Evolutionary conservation across 30 jellyfish, hydroid and myxozoan species (phyloP), one percentile per base, ranked within the genome.

Genomic region (Chrysaora quinquecirrha): DNA sequence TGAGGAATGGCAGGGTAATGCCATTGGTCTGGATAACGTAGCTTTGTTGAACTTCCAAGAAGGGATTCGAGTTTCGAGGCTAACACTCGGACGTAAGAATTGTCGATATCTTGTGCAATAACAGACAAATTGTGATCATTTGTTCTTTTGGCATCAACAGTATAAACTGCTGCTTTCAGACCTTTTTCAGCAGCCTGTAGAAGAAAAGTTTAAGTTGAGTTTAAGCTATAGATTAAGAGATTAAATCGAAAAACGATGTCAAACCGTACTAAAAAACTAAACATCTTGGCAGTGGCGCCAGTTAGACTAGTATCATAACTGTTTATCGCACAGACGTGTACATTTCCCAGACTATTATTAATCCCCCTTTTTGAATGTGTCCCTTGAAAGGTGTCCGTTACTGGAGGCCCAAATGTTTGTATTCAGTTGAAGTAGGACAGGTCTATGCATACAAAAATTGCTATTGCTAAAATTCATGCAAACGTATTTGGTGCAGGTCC

Each of bases 181-280:
- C 87, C 89, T 34, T 86, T 86, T 54, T 75, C 86, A 18, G 96
- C 86, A 2, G 87, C 96, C 96, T 86, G 27, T 10, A 43, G 62
- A n/a, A 65, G 23, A 22, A 65, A 29, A 1, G 30, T 11, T 56
- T 11, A 65, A 31, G 23, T 25, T 18, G 23, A 0, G 29, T 74
- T 21, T 74, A 7, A n/a, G 16, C 58, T 16, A 6, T 43, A 43
- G 12, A 43, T 43, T 43, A 43, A 6, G 12, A 43, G 16, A 43
- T 6, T 16, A 9, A 9, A 9, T 16, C 58, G 16, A 43, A 43
- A 43, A 16, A 6, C 12, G 12, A 43, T 6, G 58, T 16, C 16
- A 6, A 16, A 43, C 9, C 16, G 58, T 6, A 43, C 9, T 43
- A 6, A 9, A 43, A 6, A 9, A 16, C 58, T 16, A 43, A 43